These are phyloP conservation scores for Urocynchramus pylzowi DNA, from an alignment of 2,113 vertebrate genomes.

Conservation along the genomic window DNA sequence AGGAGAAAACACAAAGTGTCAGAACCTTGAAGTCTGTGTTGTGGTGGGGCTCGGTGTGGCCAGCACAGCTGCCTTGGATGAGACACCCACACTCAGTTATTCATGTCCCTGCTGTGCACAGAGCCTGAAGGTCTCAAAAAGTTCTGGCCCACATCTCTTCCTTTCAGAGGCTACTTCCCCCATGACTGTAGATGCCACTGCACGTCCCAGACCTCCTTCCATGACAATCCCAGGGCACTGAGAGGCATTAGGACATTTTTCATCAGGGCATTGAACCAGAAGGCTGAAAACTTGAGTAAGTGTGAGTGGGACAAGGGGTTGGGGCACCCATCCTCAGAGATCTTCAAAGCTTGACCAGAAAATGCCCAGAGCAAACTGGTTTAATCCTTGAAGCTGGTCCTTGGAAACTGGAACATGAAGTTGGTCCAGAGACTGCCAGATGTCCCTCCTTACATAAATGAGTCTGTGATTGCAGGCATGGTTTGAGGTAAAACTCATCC, in stretches of 20 bases:
- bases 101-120: neutral
- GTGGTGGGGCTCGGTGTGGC: neutral
- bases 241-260: neutral
- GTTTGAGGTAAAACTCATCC: neutral
- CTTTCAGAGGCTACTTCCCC: neutral
- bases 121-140: neutral
- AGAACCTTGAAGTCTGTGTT: neutral
- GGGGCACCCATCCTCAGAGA: neutral
- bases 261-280: neutral
- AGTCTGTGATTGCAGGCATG: neutral
- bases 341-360: neutral
- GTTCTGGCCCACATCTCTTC: neutral
- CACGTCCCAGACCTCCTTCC: neutral
- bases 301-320: neutral
- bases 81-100: neutral
- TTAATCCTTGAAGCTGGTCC: neutral
- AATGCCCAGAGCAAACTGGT: neutral
- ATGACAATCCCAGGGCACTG: neutral
- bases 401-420: neutral
- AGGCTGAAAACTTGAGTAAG: neutral
- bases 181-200: neutral
- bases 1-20: neutral
- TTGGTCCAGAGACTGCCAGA: neutral
- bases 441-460: neutral
- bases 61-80: neutral